phyloP scores from a whole-genome alignment of 2,113 vertebrate genomes.

The Danionella cerebrum region DNA sequence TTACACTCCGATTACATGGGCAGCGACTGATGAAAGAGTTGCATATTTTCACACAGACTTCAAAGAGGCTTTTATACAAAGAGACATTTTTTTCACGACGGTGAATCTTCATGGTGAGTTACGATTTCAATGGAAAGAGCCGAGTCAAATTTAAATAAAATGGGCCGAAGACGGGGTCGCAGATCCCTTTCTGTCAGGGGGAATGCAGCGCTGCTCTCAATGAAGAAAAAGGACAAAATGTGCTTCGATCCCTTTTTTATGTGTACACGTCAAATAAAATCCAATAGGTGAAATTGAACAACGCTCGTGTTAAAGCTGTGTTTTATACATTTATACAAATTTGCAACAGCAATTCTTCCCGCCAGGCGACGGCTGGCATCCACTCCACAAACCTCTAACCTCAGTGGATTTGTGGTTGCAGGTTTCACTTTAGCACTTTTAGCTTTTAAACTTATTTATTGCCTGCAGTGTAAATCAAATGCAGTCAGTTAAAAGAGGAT shows the following conservation, averaged over 20 bases:
- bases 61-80: conserved; percentile 90
- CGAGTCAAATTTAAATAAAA: conserved; percentile 97
- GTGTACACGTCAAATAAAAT: no score
- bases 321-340: no score
- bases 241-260: no score
- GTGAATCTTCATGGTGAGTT: conserved; percentile 99
- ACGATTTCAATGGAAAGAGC: conserved; percentile 98
- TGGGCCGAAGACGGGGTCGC: conserved; percentile 82
- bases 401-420: conserved; percentile 40
- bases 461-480: conserved; percentile 77
- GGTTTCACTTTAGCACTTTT: conserved; percentile 72
- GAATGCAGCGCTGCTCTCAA: conserved; percentile 92
- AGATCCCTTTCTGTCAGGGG: conserved; percentile 79
- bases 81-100: conserved; percentile 91
- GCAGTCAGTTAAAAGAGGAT: conserved; percentile 80
- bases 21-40: conserved; percentile 80
- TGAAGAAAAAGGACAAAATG: conserved; percentile 62
- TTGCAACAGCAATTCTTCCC: no score
- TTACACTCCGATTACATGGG: conserved; percentile 80
- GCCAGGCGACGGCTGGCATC: no score
- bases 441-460: conserved; percentile 85
- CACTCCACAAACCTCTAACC: background rate
- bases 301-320: no score
- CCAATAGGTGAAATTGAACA: no score
- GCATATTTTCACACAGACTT: conserved; percentile 89